Conservation (phyloP, 1,140 invertebrate species). For the Bombus waltoni region DNA sequence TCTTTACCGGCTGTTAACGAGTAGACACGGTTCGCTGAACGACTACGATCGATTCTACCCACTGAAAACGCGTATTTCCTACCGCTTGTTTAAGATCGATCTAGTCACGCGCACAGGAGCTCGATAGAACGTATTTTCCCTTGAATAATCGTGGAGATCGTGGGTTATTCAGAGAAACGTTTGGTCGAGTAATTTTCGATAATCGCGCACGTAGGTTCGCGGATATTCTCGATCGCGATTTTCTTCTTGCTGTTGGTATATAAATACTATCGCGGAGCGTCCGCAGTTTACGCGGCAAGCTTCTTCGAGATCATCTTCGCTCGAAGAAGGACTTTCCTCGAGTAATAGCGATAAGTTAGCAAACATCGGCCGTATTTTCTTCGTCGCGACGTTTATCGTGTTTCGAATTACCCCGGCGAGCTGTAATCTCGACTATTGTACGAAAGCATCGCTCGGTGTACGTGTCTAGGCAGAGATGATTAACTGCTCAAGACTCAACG, state of each 20-base stretch:
- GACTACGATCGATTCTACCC: background rate
- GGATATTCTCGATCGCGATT: background rate
- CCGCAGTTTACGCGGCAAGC: too few relatives aligned
- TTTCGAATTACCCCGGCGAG: background rate
- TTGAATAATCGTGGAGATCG: background rate
- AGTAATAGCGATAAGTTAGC: background rate
- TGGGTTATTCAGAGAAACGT: background rate
- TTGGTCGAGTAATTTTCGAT: background rate
- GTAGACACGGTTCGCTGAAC: background rate
- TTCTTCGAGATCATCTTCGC: background rate
- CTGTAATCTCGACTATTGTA: background rate
- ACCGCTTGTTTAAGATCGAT: background rate
- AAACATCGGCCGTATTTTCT: background rate
- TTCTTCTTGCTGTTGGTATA: background rate
- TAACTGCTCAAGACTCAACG: background rate
- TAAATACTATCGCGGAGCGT: background rate
- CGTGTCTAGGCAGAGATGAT: background rate
- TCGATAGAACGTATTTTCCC: background rate
- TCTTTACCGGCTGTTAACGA: conserved; percentile 6
- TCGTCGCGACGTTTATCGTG: too few relatives aligned
- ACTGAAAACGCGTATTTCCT: background rate
- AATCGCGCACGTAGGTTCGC: background rate
- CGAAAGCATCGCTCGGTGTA: background rate
- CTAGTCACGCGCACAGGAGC: too few relatives aligned
- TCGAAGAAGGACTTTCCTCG: too few relatives aligned